Conservation (phyloP, 2,113 vertebrate genomes). For the Leptobrachium ailaonicum region DNA sequence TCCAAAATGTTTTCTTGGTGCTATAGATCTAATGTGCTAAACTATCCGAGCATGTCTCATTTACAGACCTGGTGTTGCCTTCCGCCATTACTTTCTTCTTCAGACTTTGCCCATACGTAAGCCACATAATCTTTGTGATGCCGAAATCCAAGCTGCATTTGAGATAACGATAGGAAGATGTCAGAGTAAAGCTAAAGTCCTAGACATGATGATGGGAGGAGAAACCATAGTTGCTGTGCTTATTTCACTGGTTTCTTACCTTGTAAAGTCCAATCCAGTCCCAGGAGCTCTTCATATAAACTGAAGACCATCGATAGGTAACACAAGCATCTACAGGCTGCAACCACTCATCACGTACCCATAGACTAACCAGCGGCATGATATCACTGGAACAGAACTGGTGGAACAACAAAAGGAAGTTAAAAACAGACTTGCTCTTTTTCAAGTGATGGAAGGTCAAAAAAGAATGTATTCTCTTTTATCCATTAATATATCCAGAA, state of each 20-base stretch:
- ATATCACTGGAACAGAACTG: conserved; percentile 88
- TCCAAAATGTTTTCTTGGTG: too few species aligned
- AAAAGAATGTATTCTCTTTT: too few species aligned
- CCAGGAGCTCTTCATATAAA: conserved; percentile 91
- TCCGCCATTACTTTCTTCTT: conserved; percentile 82
- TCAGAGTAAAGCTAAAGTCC: background rate
- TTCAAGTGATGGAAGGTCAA: too few species aligned
- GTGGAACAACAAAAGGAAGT: background rate
- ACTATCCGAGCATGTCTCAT: background rate
- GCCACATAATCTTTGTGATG: conserved; percentile 94
- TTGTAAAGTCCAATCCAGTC: conserved; percentile 97
- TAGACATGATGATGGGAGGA: background rate
- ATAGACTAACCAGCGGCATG: conserved; percentile 78
- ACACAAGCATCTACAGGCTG: conserved; percentile 83
- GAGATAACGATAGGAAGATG: conserved; percentile 1
- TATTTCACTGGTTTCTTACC: conserved; percentile 64
- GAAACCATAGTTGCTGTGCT: background rate
- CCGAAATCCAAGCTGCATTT: conserved; percentile 87
- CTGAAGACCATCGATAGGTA: conserved; percentile 74
- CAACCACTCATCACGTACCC: conserved; percentile 85
- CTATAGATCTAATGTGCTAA: too few species aligned
- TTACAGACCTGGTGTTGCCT: conserved; percentile 71
- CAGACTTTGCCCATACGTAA: conserved; percentile 89
- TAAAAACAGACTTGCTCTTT: background rate
- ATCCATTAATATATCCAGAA: too few species aligned